Conservation (phyloP, 2,888 invertebrate genomes). For the Scelioninae gen. 2 region DNA sequence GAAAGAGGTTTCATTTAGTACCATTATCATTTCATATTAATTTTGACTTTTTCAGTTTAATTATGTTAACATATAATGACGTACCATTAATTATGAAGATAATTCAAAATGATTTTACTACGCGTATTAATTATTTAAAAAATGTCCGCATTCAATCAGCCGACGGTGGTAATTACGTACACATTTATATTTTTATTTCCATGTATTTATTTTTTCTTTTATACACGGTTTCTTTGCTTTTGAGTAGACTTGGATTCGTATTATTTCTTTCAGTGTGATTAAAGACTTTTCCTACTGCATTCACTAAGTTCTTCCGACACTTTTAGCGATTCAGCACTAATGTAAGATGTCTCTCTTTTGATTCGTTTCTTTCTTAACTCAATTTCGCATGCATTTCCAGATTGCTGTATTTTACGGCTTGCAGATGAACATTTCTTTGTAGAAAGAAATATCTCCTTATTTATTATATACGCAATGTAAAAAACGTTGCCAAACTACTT, state of each 20-base stretch:
- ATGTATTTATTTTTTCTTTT: neutral
- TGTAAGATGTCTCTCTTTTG: constrained; percentile 8
- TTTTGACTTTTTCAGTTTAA: too few relatives aligned
- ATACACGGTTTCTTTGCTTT: constrained; percentile 6
- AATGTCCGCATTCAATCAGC: too few relatives aligned
- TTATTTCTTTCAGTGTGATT: constrained; percentile 7
- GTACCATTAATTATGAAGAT: too few relatives aligned
- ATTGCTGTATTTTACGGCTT: neutral
- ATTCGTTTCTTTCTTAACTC: constrained; percentile 7
- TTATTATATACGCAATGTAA: too few relatives aligned
- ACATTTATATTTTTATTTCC: neutral
- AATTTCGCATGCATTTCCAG: neutral
- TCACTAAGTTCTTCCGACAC: constrained; percentile 2
- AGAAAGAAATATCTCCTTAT: too few relatives aligned
- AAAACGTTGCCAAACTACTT: neutral
- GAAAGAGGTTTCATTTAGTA: too few relatives aligned
- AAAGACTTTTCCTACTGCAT: constrained; percentile 3
- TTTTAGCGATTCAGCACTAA: constrained; percentile 9
- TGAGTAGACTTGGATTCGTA: constrained; percentile 12
- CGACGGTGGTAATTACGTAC: too few relatives aligned
- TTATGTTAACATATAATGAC: too few relatives aligned
- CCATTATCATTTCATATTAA: too few relatives aligned
- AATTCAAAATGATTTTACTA: too few relatives aligned
- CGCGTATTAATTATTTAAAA: too few relatives aligned
- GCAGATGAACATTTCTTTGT: too few relatives aligned